These are phyloP conservation scores for Alethe diademata DNA, from an alignment of 2,113 vertebrate species.

Conservation along the genomic window DNA sequence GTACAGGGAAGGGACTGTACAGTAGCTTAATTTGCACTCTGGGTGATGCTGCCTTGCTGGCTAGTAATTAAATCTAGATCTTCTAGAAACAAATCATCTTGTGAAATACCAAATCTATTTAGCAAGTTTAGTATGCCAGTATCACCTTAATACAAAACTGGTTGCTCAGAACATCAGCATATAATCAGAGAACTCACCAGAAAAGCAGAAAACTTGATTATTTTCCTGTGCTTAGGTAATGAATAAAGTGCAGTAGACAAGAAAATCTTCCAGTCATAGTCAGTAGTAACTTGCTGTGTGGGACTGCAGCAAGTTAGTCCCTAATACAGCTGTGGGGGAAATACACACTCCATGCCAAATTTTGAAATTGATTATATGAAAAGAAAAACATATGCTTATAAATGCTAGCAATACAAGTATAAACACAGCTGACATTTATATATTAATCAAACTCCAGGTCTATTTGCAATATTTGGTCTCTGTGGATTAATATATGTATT, in stretches of 20 bases:
- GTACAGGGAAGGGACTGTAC: not conserved
- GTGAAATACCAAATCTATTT: not conserved
- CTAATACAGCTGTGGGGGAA: not conserved
- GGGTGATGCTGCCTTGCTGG: not conserved
- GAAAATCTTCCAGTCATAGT: not conserved
- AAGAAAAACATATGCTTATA: not conserved
- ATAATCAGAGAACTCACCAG: not conserved
- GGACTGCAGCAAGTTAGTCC: not conserved
- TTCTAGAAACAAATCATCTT: not conserved
- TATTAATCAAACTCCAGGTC: not conserved
- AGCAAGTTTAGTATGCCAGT: not conserved
- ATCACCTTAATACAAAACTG: not conserved
- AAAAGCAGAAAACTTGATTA: not conserved
- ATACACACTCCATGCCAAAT: not conserved
- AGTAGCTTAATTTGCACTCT: not conserved
- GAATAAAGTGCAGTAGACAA: not conserved
- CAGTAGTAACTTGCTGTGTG: not conserved
- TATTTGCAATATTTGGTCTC: not conserved
- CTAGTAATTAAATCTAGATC: not conserved
- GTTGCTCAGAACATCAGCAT: not conserved
- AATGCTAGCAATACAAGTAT: not conserved
- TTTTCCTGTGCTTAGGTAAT: not conserved
- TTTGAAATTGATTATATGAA: not conserved
- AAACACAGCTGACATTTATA: not conserved
- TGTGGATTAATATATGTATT: not conserved